Conservation (phyloP, 2,113 vertebrate species). For the Perca fluviatilis region DNA sequence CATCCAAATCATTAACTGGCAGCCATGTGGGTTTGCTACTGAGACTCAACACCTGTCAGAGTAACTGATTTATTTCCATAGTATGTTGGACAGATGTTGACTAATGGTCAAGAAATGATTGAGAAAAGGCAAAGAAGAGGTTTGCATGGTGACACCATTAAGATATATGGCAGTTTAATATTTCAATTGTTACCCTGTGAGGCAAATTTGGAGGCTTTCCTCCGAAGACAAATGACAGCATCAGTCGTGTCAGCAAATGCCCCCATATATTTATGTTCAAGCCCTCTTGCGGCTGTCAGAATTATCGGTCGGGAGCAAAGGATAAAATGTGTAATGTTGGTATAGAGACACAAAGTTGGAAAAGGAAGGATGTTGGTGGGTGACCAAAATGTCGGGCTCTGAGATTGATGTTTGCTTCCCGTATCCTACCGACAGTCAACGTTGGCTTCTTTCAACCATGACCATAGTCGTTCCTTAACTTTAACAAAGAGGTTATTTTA, state of each 20-base stretch:
- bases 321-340: background rate
- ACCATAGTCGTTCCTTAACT: background rate
- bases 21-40: slow-evolving; percentile 2
- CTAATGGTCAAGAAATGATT: slow-evolving; percentile 35
- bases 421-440: background rate
- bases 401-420: background rate
- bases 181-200: slow-evolving; percentile 26
- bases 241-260: slow-evolving; percentile 9
- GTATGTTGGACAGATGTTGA: slow-evolving; percentile 30
- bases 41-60: slow-evolving; percentile 38
- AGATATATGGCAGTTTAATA: slow-evolving; percentile 46
- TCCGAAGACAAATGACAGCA: slow-evolving; percentile 28
- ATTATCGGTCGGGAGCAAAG: background rate
- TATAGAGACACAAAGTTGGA: background rate
- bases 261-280: background rate
- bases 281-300: background rate
- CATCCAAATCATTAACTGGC: slow-evolving; percentile 44
- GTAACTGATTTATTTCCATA: slow-evolving; percentile 37
- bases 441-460: background rate
- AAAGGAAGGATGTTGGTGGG: background rate
- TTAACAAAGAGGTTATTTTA: too few relatives aligned
- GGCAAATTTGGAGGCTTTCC: slow-evolving; percentile 24
- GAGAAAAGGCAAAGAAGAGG: slow-evolving; percentile 15
- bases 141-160: background rate
- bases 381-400: background rate